Conservation (phyloP, 2,797 vertebrate species). For the Enteromius trimaculatus region DNA sequence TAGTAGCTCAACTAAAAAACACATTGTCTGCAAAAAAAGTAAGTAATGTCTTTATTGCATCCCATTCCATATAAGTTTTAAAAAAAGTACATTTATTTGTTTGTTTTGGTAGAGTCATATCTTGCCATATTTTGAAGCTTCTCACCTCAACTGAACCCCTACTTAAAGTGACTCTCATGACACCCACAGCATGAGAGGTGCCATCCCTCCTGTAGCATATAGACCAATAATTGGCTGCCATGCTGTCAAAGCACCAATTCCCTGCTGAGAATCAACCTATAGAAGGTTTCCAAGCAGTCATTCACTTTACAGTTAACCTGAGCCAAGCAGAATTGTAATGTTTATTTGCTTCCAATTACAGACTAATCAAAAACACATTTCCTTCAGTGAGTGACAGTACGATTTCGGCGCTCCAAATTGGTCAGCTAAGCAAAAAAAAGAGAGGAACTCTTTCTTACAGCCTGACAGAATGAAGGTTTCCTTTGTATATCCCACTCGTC, state of each 20-base stretch:
- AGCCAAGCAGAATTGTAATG: conserved; percentile 14
- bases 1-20: background rate
- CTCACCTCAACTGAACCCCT: conserved; percentile 2
- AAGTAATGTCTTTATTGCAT: conserved; percentile 9
- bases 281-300: conserved; percentile 28
- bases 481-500: background rate
- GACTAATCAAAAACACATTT: conserved; percentile 37
- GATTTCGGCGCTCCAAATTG: background rate
- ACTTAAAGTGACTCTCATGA: background rate
- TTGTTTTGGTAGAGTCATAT: background rate
- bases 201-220: conserved; percentile 32
- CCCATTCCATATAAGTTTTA: background rate
- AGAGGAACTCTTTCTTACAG: background rate
- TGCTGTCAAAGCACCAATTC: conserved; percentile 17
- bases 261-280: conserved; percentile 43
- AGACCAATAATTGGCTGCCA: conserved; percentile 40
- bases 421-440: conserved; percentile 24
- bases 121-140: background rate
- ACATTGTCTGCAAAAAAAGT: background rate
- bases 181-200: conserved; percentile 16
- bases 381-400: conserved; percentile 5
- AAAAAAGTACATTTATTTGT: background rate
- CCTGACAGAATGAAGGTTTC: background rate
- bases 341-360: conserved; percentile 26
- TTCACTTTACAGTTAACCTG: conserved; percentile 17